A percentile compares a stretch with the other conserved stretches of the same genome.
phyloP scores from a whole-genome alignment of 2,888 invertebrate genomes.

The Synanthedon tipuliformis region DNA sequence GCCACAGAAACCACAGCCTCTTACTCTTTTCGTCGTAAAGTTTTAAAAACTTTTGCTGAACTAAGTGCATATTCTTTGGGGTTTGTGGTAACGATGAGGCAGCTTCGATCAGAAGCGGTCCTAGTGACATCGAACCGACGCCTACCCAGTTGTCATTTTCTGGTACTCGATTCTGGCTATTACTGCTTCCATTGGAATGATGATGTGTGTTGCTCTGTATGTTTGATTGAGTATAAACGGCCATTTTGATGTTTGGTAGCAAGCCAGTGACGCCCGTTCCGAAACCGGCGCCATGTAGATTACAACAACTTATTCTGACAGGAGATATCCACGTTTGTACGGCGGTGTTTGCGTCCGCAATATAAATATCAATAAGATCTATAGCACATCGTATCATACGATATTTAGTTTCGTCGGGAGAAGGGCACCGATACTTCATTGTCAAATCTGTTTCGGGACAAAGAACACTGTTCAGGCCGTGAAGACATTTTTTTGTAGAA shows the following conservation, averaged over 20 bases:
- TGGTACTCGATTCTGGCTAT: constrained; percentile 39
- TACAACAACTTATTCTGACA: constrained; percentile 89
- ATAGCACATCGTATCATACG: constrained; percentile 90
- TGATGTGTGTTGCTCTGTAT: constrained; percentile 65
- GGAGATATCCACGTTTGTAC: constrained; percentile 91
- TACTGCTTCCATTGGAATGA: constrained; percentile 65
- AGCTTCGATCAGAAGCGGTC: constrained; percentile 90
- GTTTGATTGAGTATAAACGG: constrained; percentile 76
- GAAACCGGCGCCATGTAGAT: constrained; percentile 93
- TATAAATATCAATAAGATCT: constrained; percentile 89
- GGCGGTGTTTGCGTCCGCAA: constrained; percentile 90
- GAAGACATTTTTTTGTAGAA: constrained; percentile 81
- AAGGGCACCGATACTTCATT: constrained; percentile 81
- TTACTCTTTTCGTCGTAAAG: constrained; percentile 87
- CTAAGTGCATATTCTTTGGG: constrained; percentile 80
- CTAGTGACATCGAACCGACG: constrained; percentile 89
- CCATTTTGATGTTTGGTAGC: constrained; percentile 76
- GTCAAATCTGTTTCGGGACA: constrained; percentile 78
- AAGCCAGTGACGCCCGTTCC: constrained; percentile 90
- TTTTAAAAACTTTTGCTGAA: constrained; percentile 85
- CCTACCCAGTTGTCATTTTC: constrained; percentile 88
- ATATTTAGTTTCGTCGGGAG: constrained; percentile 90
- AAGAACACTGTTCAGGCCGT: constrained; percentile 77
- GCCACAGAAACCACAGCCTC: constrained; percentile 96
- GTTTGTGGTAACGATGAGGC: constrained; percentile 84